Evolutionary conservation across 2,113 vertebrate genomes (phyloP), one percentile per base, ranked within the genome.

Genomic region (Noctilio leporinus): DNA sequence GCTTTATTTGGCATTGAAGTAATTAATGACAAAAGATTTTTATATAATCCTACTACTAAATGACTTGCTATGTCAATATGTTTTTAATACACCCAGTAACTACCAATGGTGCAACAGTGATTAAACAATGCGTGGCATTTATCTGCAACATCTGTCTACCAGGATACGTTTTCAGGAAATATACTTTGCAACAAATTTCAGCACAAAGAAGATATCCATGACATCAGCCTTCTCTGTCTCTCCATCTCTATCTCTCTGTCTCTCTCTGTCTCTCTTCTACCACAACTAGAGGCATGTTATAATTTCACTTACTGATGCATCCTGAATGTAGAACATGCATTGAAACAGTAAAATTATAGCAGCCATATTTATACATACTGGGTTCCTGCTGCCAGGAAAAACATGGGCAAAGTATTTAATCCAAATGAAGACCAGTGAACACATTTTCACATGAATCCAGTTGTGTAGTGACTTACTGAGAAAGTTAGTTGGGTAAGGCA

Each of bases 21-120:
- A 87, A 95, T 95, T 95, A 94, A 96, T 90, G 38, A 40, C 82
- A 85, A 65, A 73, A 30, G 45, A 81, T 93, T 95, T 67, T 82
- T 89, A 73, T 91, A 77, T 93, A 86, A 88, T 91, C 85, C 82
- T 49, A 40, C 47, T 84, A 45, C 75, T 88, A 82, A 95, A 55
- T 89, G 82, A 93, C 82, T 91, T 59, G 30, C 80, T 57, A 9
- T 76, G 70, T 93, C 70, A 24, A 26, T 92, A 72, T 81, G 78
- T 51, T 67, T 94, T 78, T 72, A 70, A 65, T 4, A 38, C 19
- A 62, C 35, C 40, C 69, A 45, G n/a, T 59, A 47, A 77, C 70
- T 85, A 55, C 82, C 88, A 87, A 6, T n/a, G 53, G n/a, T 38
- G 76, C 88, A 87, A 6, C 30, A 47, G n/a, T 38, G 76, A 81